Evolutionary conservation across 2,888 invertebrate species (phyloP), one percentile per base, ranked within the genome.

Genomic region (Ectobius pallidus): DNA sequence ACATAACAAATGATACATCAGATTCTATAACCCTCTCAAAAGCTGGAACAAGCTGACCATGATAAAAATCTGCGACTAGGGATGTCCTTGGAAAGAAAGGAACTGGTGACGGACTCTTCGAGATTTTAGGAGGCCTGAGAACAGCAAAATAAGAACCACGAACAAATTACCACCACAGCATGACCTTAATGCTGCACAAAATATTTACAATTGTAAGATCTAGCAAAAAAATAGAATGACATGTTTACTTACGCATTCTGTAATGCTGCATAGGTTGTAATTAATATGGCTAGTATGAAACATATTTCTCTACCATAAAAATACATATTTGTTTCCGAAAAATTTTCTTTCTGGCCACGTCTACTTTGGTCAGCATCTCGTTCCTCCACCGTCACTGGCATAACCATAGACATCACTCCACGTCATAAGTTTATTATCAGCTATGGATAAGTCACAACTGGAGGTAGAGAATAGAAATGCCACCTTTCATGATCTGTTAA

Each of bases 1-100:
- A 96, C 91, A 96, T 94, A 27, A 96, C 89, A 83, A 97, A 91
- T 44, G 95, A 90, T 4, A 95, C 84, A 82, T 96, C 96, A 2
- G 90, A 88, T 73, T 85, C 83, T 4, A 88, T 85, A 0, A 92
- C 86, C 73, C 87, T 82, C 16, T 87, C 83, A 16, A 90, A 84
- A 32, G 92, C 90, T 76, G 86, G 86, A 63, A 86, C 86, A 61
- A 95, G 84, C 78, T 94, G 89, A 1, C 95, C 95, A 78, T 86
- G 86, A 77, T 92, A 93, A 86, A 91, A 94, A 82, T 96, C 95
- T 69, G 87, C 85, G 1, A 95, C 90, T 44, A 88, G 78, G 0
- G 92, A 91, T 72, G 87, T 87, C 73, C 86, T 82, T 73, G 88
- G 85, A 79, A 95, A 94, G 82, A 95, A 94, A 73, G 90, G 90